phyloP scores from a whole-genome alignment of 2,888 invertebrate genomes.

The Cremastinae sp. region DNA sequence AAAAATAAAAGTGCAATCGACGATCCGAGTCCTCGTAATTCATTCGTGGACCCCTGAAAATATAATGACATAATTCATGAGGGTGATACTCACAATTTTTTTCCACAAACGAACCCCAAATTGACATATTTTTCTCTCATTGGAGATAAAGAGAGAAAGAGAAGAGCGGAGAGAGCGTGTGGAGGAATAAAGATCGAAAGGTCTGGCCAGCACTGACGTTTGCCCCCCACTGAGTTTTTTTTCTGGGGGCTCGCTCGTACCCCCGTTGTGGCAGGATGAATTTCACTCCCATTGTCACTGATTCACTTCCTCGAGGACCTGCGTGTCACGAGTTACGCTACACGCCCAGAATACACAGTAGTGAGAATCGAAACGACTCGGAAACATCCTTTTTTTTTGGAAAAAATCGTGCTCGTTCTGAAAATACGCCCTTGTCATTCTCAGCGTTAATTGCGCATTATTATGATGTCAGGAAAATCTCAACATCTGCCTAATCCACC shows the following conservation, averaged over 20 bases:
- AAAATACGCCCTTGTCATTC: constrained; percentile 16
- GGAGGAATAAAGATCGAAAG: constrained; percentile 40
- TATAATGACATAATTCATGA: constrained; percentile 48
- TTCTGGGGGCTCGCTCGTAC: constrained; percentile 51
- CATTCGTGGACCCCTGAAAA: neutral
- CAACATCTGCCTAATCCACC: constrained; percentile 68
- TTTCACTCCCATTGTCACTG: constrained; percentile 66
- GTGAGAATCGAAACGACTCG: neutral
- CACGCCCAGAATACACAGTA: neutral
- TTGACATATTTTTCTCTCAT: constrained; percentile 56
- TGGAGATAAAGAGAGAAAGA: constrained; percentile 18
- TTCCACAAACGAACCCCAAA: constrained; percentile 56
- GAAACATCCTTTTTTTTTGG: neutral
- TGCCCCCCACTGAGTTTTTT: constrained; percentile 59
- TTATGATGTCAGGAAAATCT: constrained; percentile 26
- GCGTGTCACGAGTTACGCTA: constrained; percentile 22
- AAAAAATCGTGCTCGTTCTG: neutral
- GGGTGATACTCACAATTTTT: constrained; percentile 34
- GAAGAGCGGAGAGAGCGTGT: constrained; percentile 4
- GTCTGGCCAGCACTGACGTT: constrained; percentile 60
- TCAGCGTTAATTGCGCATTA: neutral
- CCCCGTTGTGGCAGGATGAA: constrained; percentile 69
- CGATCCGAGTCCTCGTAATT: neutral
- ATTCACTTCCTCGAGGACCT: constrained; percentile 18
- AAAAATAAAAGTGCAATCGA: neutral